These are phyloP conservation scores for Naja naja DNA, from an alignment of 2,113 vertebrate genomes.

Conservation along the genomic window DNA sequence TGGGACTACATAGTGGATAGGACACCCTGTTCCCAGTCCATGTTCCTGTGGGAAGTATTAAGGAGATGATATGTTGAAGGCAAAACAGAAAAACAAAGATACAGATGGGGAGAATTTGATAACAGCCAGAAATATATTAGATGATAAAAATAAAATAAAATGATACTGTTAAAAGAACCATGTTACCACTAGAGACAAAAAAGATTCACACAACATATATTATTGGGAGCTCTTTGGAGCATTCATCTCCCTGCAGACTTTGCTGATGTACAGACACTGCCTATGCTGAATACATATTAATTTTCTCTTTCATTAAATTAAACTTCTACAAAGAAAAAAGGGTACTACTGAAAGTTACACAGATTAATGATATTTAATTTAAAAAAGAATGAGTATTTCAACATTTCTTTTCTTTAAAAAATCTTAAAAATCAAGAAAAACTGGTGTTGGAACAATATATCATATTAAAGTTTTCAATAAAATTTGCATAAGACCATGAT, in stretches of 20 bases:
- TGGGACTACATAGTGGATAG: not conserved
- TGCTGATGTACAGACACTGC: not conserved
- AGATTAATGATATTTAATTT: not conserved
- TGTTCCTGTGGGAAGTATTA: not conserved
- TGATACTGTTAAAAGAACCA: not conserved
- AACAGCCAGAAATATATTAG: not conserved
- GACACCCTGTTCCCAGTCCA: not conserved
- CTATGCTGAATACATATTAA: not conserved
- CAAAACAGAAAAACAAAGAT: not conserved
- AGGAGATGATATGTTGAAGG: not conserved
- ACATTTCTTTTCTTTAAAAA: not conserved
- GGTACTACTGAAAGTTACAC: not conserved
- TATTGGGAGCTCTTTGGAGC: not conserved
- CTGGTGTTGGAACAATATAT: not conserved
- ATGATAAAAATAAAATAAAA: not conserved
- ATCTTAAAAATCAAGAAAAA: not conserved
- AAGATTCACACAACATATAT: not conserved
- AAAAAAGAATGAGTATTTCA: not conserved
- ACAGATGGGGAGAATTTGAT: not conserved
- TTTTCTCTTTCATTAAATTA: not conserved
- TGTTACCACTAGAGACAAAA: not conserved
- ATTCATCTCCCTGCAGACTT: not conserved
- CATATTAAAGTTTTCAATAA: not conserved
- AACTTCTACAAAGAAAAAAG: not conserved
- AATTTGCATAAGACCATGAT: not conserved